Evolutionary conservation across 2,888 invertebrate genomes (phyloP).

Genomic region (Lamellibrachia columna): DNA sequence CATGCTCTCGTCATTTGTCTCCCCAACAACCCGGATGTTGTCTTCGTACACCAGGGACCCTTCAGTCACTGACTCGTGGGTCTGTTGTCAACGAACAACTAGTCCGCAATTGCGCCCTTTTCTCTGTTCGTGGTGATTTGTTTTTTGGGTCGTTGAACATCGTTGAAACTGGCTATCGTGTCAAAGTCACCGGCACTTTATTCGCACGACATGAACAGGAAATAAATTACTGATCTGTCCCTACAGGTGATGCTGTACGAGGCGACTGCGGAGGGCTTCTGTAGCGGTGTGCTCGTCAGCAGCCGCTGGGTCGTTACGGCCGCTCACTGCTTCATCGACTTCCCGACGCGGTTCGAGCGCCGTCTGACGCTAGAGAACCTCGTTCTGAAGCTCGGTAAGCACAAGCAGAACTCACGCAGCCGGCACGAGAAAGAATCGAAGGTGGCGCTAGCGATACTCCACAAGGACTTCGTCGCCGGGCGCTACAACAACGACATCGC

Average conservation of each 20-base stretch:
- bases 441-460: neutral
- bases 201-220: too few species aligned
- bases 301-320: conserved; percentile 42
- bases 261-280: conserved; percentile 28
- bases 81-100: too few species aligned
- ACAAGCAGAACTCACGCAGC: neutral
- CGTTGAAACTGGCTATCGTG: too few species aligned
- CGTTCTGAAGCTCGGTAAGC: neutral
- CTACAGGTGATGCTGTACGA: neutral
- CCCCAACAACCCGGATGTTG: too few species aligned
- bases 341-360: neutral
- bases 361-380: neutral
- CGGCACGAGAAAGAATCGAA: neutral
- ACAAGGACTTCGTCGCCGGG: conserved; percentile 28
- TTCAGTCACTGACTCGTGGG: too few species aligned
- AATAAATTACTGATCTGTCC: too few species aligned
- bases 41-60: too few species aligned
- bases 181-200: too few species aligned
- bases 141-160: too few species aligned
- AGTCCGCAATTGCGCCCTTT: too few species aligned
- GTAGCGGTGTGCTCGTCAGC: conserved; percentile 42
- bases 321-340: conserved; percentile 37
- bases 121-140: too few species aligned
- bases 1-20: too few species aligned
- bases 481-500: conserved; percentile 46